Evolutionary conservation across 2,113 vertebrate genomes (phyloP).

Genomic region (Bufo gargarizans): DNA sequence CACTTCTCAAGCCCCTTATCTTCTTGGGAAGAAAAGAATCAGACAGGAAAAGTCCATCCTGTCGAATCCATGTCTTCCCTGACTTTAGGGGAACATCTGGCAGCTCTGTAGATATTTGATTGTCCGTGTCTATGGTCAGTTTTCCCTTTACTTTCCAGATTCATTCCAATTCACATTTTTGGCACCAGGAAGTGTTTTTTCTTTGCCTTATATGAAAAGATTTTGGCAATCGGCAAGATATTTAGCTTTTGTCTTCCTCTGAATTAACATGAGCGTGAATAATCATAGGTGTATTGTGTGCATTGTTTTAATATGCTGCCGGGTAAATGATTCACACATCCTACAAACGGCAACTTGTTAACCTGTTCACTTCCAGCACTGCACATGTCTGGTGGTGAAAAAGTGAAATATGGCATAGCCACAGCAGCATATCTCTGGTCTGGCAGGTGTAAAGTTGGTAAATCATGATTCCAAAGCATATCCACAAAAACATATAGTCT

Average conservation of each 20-base stretch:
- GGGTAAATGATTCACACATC: conserved; percentile 13
- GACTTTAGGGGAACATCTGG: not conserved
- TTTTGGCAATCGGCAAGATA: not conserved
- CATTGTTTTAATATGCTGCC: not conserved
- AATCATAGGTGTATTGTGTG: not conserved
- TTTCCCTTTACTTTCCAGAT: not conserved
- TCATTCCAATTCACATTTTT: not conserved
- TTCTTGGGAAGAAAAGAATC: not conserved
- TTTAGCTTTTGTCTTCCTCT: not conserved
- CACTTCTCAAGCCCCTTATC: not conserved
- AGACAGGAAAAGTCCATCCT: conserved; percentile 9
- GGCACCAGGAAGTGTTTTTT: not conserved
- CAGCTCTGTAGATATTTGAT: not conserved
- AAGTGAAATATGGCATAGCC: not conserved
- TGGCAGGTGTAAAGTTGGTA: not conserved
- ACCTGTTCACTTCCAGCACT: not conserved
- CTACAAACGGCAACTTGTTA: not conserved
- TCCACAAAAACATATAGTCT: not conserved
- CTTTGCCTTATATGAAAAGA: not conserved
- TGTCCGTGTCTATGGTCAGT: not conserved
- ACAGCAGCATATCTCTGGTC: not conserved
- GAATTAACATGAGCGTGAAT: not conserved
- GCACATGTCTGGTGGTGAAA: not conserved
- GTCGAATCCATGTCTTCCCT: not conserved
- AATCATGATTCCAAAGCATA: not conserved